phyloP scores from a whole-genome alignment of 2,797 vertebrate species.

The Karalla daura region DNA sequence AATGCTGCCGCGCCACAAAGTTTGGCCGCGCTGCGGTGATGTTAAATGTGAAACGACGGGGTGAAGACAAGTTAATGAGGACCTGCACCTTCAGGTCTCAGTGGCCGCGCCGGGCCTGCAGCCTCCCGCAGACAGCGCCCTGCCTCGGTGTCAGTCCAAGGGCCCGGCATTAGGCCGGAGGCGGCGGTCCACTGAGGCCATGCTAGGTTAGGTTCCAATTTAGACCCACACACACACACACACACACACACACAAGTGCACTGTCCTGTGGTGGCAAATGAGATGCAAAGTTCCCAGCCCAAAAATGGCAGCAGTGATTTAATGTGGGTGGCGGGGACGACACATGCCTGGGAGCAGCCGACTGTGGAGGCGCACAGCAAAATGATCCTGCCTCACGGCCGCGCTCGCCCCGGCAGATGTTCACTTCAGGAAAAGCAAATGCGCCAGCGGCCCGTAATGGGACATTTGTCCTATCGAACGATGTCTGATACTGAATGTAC shows the following conservation, averaged over 20 bases:
- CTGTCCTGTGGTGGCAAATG: slow-evolving; percentile 23
- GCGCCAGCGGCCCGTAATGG: background rate
- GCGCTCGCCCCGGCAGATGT: slow-evolving; percentile 15
- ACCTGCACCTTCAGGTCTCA: background rate
- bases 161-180: slow-evolving; percentile 21
- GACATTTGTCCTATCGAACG: slow-evolving; percentile 6
- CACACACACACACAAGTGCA: background rate
- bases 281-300: slow-evolving; percentile 20
- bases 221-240: slow-evolving; percentile 15
- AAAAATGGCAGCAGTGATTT: slow-evolving; percentile 28
- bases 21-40: background rate
- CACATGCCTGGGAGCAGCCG: slow-evolving; percentile 9
- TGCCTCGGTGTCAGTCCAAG: slow-evolving; percentile 1
- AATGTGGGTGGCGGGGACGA: slow-evolving; percentile 22
- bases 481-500: slow-evolving; percentile 21
- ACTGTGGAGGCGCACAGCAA: slow-evolving; percentile 27
- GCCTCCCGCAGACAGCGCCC: background rate
- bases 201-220: slow-evolving; percentile 32
- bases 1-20: background rate
- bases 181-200: slow-evolving; percentile 4
- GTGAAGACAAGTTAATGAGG: slow-evolving; percentile 12
- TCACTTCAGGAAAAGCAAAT: background rate
- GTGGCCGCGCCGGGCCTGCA: slow-evolving; percentile 5
- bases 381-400: slow-evolving; percentile 6
- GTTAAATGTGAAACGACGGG: background rate